Evolutionary conservation across 2,113 vertebrate species (phyloP), one percentile per base, ranked within the genome.

Genomic region (Cynoglossus semilaevis): DNA sequence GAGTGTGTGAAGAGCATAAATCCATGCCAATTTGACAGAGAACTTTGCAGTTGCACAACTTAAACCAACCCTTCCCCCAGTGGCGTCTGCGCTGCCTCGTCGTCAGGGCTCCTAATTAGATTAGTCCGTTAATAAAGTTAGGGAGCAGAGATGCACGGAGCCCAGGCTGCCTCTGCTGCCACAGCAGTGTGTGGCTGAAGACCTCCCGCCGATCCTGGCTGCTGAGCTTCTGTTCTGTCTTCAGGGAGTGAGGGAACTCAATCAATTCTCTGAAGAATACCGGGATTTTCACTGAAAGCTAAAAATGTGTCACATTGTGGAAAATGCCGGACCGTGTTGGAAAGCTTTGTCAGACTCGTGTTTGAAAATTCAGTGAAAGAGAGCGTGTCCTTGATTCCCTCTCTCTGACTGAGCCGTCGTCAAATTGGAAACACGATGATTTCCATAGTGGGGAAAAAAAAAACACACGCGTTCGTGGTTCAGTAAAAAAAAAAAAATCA

Each of bases 121-220:
- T 86, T 85, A 84, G 75, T 15, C 63, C 63, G 40, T 72, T 87
- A 81, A 87, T 78, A 72, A 77, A 81, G 76, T 72, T 70, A 77
- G 77, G 77, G 83, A 63, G 46, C 67, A 44, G 76, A 73, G 72
- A 69, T 60, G 55, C 83, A 87, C 68, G 67, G 5, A 60, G 53
- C 67, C 62, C 68, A 11, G 60, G 47, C 57, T 37, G n/a, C 35
- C 53, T 47, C 61, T 51, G 61, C 18, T 14, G 52, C 52, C 59
- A 45, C 37, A 34, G 5, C 9, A 10, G 12, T 3, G 29, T 44
- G 9, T n/a, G n/a, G n/a, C 43, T 43, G 10, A 35, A 53, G 46
- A 13, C 38, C 49, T 58, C 48, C n/a, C 37, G 36, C 52, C 34
- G 40, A 47, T 67, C 12, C 3, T 1, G 1, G 36, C 65, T 43